These are phyloP conservation scores for Butorides virescens DNA, from an alignment of 2,113 vertebrate genomes.

Conservation along the genomic window DNA sequence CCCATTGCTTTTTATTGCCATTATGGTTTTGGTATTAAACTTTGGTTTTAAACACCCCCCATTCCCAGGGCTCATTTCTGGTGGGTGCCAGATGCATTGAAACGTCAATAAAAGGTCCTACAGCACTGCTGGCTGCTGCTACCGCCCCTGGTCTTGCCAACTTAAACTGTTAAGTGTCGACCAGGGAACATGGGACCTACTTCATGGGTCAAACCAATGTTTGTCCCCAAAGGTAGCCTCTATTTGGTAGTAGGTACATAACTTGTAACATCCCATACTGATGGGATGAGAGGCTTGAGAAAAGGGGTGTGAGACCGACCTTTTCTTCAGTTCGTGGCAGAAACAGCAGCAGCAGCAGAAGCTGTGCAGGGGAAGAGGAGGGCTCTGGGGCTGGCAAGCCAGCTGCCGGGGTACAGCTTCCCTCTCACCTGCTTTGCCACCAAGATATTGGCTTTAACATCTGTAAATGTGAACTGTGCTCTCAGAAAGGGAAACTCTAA, in stretches of 20 bases:
- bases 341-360: background rate
- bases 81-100: background rate
- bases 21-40: background rate
- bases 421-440: background rate
- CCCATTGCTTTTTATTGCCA: background rate
- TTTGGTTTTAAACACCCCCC: background rate
- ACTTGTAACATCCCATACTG: no score
- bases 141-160: background rate
- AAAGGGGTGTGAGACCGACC: accelerated
- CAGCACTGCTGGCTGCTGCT: background rate
- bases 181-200: background rate
- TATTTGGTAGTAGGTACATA: background rate
- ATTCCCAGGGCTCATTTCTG: background rate
- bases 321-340: background rate
- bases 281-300: background rate
- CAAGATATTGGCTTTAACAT: background rate
- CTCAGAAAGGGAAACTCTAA: background rate
- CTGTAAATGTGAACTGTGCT: background rate
- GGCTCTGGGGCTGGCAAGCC: background rate
- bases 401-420: background rate
- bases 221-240: background rate
- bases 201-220: background rate
- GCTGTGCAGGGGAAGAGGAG: background rate
- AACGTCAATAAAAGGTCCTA: background rate
- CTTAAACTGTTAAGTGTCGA: background rate